These are phyloP conservation scores for Netelia inedita DNA, from an alignment of 2,888 invertebrate genomes.

Conservation along the genomic window DNA sequence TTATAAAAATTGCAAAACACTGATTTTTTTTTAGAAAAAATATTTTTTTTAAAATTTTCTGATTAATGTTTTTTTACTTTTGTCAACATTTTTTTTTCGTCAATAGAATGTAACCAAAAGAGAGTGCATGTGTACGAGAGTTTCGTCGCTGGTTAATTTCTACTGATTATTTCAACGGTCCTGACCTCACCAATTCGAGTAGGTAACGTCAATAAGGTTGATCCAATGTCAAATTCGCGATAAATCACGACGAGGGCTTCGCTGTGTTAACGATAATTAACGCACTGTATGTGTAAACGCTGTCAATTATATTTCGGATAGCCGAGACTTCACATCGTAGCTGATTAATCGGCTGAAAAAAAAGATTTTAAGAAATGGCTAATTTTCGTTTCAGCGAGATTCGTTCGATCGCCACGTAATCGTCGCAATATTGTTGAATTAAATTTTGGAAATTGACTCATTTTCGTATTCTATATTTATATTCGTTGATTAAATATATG, in stretches of 20 bases:
- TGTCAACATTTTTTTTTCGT: background rate
- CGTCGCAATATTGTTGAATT: too few species aligned
- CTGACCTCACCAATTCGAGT: constrained; percentile 83
- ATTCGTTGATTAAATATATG: background rate
- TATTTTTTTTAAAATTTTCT: constrained; percentile 19
- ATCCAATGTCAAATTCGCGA: constrained; percentile 78
- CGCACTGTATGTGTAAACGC: constrained; percentile 21
- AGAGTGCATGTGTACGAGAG: constrained; percentile 10
- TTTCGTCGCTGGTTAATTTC: constrained; percentile 14
- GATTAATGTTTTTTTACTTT: background rate
- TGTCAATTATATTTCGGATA: constrained; percentile 28
- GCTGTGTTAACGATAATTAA: constrained; percentile 28
- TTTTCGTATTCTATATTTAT: constrained; percentile 19
- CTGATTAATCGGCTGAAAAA: background rate
- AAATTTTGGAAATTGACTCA: background rate
- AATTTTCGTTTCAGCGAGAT: background rate
- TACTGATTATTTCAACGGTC: constrained; percentile 71
- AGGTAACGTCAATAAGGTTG: constrained; percentile 82
- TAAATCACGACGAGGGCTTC: constrained; percentile 46
- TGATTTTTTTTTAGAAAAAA: background rate
- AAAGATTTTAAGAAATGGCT: background rate
- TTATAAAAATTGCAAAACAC: too few species aligned
- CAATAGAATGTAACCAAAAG: background rate
- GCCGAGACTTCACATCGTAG: constrained; percentile 4
- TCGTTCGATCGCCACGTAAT: too few species aligned